These are phyloP conservation scores for Oryzaephilus surinamensis DNA, from an alignment of 1,140 invertebrate species.

Conservation along the genomic window DNA sequence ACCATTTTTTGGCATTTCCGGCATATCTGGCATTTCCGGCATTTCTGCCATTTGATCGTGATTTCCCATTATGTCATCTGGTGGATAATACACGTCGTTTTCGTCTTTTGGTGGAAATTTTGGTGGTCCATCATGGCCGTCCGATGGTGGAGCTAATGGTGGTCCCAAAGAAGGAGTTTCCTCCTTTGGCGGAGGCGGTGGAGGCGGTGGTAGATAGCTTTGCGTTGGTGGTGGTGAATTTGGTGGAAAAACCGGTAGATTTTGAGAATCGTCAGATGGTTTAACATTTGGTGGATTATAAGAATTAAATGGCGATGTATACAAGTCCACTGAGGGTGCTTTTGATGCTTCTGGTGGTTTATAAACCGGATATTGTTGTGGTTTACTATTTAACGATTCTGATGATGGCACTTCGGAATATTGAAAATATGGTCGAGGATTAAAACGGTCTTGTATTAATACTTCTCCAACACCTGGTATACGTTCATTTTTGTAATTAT, in stretches of 20 bases:
- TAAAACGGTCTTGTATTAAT: constrained; percentile 28
- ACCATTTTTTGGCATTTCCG: not conserved
- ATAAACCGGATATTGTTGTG: constrained; percentile 7
- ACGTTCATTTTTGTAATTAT: too few relatives aligned
- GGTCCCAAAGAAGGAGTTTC: constrained; percentile 17
- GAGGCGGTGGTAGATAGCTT: not conserved
- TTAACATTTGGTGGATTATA: constrained; percentile 27
- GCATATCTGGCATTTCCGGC: not conserved
- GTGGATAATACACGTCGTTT: constrained; percentile 19
- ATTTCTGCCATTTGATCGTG: not conserved
- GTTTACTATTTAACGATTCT: constrained; percentile 3
- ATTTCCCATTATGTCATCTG: constrained; percentile 10
- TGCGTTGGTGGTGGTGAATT: constrained; percentile 5
- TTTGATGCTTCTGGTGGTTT: constrained; percentile 6
- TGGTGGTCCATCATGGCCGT: constrained; percentile 19
- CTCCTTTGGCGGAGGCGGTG: constrained; percentile 2
- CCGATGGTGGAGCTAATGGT: constrained; percentile 17
- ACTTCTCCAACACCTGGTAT: constrained; percentile 30
- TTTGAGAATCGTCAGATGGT: constrained; percentile 13
- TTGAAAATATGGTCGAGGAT: constrained; percentile 28
- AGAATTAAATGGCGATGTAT: constrained; percentile 25
- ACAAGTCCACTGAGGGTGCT: constrained; percentile 14
- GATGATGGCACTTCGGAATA: constrained; percentile 14
- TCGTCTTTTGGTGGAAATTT: constrained; percentile 13
- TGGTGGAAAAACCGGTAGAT: constrained; percentile 7